Base-by-base conservation (phyloP, 2,888 invertebrate species). In the Ditula angustiorana region DNA sequence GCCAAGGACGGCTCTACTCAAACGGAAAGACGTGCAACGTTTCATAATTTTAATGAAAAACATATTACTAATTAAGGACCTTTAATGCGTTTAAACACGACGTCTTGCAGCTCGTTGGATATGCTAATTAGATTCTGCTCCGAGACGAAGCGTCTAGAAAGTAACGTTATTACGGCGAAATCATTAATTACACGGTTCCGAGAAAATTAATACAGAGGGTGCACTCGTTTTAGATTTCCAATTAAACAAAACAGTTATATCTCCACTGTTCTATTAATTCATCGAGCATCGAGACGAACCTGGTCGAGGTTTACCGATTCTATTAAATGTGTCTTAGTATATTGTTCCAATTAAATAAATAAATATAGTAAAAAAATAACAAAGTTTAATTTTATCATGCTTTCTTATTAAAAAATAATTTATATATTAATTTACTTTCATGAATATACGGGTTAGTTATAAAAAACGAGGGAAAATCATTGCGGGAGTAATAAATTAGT, bases 41-140 rank as follows among this genome's bases (percentile, higher is more conserved):
- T 55, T 55, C 23, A 37, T 55, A 55, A 16, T 55, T 55, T 55
- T 37, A 26, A 41, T 55, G 37, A 35, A 26, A 55, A 55, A 55
- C 28, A 50, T 30, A 50, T 50, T 50, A 28, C 26, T 37, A 26
- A 41, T 26, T 33, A 37, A 37, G 26, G 37, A 55, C 37, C 55
- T 4, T 41, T 55, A 55, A 55, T 41, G 53, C 37, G 16, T 37
- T 55, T 55, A 37, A 37, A 16, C 26, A 37, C 37, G 55, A 55
- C 37, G 26, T 37, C 37, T 55, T 37, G 55, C 37, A 16, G 24
- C 37, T 55, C 26, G 37, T 55, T 35, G 37, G 37, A 37, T 55
- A 55, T 41, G 55, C 55, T 55, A 41, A 55, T 55, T 55, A 55
- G 55, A 37, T 55, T 37, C 24, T 26, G 55, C 55, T 55, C 55